phyloP scores from a whole-genome alignment of 2,797 vertebrate genomes.

The Silurus aristotelis region DNA sequence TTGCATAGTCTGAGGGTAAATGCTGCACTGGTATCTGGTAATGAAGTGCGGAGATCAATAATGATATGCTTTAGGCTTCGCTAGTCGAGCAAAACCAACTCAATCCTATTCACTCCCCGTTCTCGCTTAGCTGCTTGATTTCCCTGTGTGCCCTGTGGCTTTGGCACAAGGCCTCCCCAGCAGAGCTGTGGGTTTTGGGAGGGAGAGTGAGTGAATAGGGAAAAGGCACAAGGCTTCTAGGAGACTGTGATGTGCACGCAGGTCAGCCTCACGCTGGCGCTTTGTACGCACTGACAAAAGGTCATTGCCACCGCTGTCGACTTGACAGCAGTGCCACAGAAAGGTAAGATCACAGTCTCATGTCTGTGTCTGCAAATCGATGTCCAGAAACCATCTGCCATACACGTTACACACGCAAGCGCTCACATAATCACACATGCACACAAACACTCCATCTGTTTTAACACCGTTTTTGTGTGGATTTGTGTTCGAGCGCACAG shows the following conservation, averaged over 20 bases:
- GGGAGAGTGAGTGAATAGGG: constrained; percentile 27
- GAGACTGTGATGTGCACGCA: constrained; percentile 58
- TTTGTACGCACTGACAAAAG: constrained; percentile 60
- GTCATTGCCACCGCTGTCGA: constrained; percentile 60
- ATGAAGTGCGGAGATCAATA: not conserved
- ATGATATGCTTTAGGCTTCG: constrained; percentile 15
- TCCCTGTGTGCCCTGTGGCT: constrained; percentile 43
- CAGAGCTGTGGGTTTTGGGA: constrained; percentile 31
- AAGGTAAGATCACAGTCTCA: constrained; percentile 71
- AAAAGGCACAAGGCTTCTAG: constrained; percentile 50
- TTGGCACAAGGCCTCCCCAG: constrained; percentile 36
- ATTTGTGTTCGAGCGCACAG: constrained; percentile 56
- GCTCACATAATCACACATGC: constrained; percentile 6
- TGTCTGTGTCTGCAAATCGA: constrained; percentile 64
- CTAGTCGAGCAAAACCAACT: constrained; percentile 17
- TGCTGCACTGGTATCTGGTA: not conserved
- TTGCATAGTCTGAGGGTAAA: not conserved
- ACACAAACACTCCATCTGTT: constrained; percentile 15
- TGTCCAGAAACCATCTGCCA: constrained; percentile 65
- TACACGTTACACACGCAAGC: constrained; percentile 45
- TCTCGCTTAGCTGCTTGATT: constrained; percentile 55
- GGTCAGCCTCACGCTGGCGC: constrained; percentile 54
- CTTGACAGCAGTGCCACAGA: constrained; percentile 62
- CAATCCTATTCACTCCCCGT: constrained; percentile 27
- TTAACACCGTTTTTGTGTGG: constrained; percentile 62